phyloP scores from a whole-genome alignment of 2,113 vertebrate genomes.

The Barbus barbus region DNA sequence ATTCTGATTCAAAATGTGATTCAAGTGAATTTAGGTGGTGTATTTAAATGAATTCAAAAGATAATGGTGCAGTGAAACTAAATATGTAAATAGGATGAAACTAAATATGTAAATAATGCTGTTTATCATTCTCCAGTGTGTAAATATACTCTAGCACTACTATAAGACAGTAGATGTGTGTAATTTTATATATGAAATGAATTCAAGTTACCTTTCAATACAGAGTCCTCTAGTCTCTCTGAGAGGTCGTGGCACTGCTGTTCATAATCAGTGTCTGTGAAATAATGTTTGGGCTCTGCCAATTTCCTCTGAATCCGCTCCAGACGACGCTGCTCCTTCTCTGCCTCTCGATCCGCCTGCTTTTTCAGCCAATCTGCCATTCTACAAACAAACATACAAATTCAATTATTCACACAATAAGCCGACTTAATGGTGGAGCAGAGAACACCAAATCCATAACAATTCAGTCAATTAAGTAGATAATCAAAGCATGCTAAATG shows the following conservation, averaged over 20 bases:
- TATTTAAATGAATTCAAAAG: not conserved
- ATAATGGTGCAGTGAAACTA: too few species aligned
- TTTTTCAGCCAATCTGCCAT: slow-evolving; percentile 98
- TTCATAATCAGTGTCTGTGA: slow-evolving; percentile 82
- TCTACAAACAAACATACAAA: slow-evolving; percentile 64
- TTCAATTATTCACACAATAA: not conserved
- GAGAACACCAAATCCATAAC: not conserved
- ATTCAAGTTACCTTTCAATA: slow-evolving; percentile 82
- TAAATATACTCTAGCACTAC: not conserved
- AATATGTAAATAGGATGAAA: too few species aligned
- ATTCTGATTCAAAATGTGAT: not conserved
- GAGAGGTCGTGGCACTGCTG: slow-evolving; percentile 90
- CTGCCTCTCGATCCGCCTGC: slow-evolving; percentile 90
- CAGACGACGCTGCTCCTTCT: slow-evolving; percentile 87
- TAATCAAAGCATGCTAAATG: not conserved
- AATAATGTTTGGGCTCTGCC: slow-evolving; percentile 83
- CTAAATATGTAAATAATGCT: not conserved
- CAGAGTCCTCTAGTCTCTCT: slow-evolving; percentile 89
- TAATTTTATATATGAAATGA: not conserved
- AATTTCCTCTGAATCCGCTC: slow-evolving; percentile 90
- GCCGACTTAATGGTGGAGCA: not conserved
- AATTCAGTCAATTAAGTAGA: not conserved
- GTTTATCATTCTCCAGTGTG: not conserved
- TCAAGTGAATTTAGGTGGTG: not conserved
- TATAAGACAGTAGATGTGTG: not conserved